These are phyloP conservation scores for Phorcus lineatus DNA, from an alignment of 2,888 invertebrate species.

Conservation along the genomic window DNA sequence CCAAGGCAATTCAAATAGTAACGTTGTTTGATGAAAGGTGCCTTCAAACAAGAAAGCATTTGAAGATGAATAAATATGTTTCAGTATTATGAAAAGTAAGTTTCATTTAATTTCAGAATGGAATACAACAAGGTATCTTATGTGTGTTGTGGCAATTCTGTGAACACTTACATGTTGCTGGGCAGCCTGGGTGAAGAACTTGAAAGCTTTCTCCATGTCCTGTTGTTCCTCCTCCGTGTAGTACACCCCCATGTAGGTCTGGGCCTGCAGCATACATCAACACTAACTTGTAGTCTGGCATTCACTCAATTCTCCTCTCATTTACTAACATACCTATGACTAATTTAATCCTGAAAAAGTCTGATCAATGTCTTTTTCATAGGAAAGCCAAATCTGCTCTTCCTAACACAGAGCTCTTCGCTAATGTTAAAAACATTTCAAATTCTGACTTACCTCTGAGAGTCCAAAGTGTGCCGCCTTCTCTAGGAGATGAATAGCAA, in stretches of 20 bases:
- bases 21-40: too few relatives aligned
- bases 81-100: not conserved
- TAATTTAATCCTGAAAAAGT: too few relatives aligned
- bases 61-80: too few relatives aligned
- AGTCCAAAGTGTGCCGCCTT: constrained; percentile 65
- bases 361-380: too few relatives aligned
- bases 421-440: not conserved
- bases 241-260: constrained; percentile 65
- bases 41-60: too few relatives aligned
- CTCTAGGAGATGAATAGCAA: constrained; percentile 53
- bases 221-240: constrained; percentile 54
- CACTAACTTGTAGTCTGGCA: too few relatives aligned
- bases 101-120: not conserved
- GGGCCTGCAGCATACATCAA: constrained; percentile 51
- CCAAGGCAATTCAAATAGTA: too few relatives aligned
- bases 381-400: too few relatives aligned
- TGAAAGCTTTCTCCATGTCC: constrained; percentile 53
- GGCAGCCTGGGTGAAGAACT: constrained; percentile 60
- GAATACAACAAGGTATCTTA: not conserved
- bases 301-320: too few relatives aligned
- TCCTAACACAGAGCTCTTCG: too few relatives aligned
- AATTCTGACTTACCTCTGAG: constrained; percentile 49
- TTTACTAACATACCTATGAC: too few relatives aligned
- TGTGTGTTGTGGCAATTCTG: too few relatives aligned
- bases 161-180: constrained; percentile 57